Conservation (phyloP, 92 coral and sea anemone genomes). For the Paragorgia papillata region DNA sequence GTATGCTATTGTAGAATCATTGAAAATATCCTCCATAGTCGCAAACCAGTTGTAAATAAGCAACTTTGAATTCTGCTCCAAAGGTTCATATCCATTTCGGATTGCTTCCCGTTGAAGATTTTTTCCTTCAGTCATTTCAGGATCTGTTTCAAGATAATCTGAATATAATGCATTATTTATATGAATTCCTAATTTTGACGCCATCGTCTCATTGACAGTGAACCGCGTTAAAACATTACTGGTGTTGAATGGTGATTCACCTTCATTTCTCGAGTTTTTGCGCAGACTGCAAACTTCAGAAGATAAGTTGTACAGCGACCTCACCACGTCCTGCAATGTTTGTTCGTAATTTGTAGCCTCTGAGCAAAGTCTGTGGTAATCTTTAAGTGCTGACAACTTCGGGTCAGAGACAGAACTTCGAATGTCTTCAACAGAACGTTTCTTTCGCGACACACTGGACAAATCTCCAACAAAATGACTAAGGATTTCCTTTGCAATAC, state of each 20-base stretch:
- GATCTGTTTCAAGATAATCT: constrained; percentile 24
- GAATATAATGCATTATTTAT: constrained; percentile 52
- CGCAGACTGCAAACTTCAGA: constrained; percentile 30
- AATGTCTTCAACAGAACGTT: constrained; percentile 42
- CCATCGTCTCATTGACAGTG: constrained; percentile 33
- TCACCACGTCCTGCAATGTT: constrained; percentile 52
- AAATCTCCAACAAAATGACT: constrained; percentile 52
- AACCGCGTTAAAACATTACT: constrained; percentile 18
- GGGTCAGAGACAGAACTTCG: constrained; percentile 14
- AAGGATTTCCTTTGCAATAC: constrained; percentile 54
- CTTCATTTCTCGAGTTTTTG: constrained; percentile 10
- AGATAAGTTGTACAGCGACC: constrained; percentile 55
- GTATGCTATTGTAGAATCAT: constrained; percentile 25
- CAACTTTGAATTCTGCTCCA: constrained; percentile 46
- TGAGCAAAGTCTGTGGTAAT: constrained; percentile 63
- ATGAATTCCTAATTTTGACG: constrained; percentile 48
- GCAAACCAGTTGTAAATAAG: constrained; percentile 68
- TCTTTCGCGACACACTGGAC: constrained; percentile 42
- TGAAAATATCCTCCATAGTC: constrained; percentile 69
- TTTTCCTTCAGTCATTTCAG: constrained; percentile 42
- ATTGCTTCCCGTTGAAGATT: constrained; percentile 17
- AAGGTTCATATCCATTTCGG: constrained; percentile 32
- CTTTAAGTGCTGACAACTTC: constrained; percentile 20
- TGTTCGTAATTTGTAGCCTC: constrained; percentile 63
- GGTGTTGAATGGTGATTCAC: constrained; percentile 3